phyloP scores from a whole-genome alignment of 2,797 vertebrate species.

The Enoplosus armatus region DNA sequence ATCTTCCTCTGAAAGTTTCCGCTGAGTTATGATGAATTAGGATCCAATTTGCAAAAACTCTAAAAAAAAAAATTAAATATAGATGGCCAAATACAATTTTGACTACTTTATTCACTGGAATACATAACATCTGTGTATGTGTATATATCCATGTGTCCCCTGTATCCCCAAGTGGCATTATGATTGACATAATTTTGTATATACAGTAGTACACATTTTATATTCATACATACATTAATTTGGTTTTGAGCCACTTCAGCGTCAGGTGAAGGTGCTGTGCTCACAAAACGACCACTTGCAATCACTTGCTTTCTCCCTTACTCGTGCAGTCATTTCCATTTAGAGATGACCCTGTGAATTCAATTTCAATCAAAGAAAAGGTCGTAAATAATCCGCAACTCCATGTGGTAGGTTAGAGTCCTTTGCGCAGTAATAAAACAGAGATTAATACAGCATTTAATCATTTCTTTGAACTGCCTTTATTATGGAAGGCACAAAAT shows the following conservation, averaged over 20 bases:
- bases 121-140: too few relatives aligned
- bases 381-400: background rate
- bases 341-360: background rate
- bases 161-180: background rate
- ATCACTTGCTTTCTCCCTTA: background rate
- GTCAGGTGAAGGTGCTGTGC: background rate
- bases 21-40: background rate
- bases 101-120: background rate
- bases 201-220: background rate
- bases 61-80: too few relatives aligned
- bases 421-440: background rate
- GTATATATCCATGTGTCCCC: background rate
- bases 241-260: background rate
- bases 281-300: background rate
- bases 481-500: constrained; percentile 44
- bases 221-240: background rate
- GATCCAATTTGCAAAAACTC: background rate
- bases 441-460: background rate
- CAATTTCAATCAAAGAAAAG: background rate
- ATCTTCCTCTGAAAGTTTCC: background rate
- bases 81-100: background rate
- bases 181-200: background rate
- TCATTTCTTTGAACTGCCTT: background rate
- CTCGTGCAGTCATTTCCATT: background rate
- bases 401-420: background rate